A percentile compares a stretch with the other conserved stretches of the same genome.
These are phyloP conservation scores for Trachymyrmex septentrionalis DNA, from an alignment of 1,140 invertebrate genomes.

Conservation along the genomic window DNA sequence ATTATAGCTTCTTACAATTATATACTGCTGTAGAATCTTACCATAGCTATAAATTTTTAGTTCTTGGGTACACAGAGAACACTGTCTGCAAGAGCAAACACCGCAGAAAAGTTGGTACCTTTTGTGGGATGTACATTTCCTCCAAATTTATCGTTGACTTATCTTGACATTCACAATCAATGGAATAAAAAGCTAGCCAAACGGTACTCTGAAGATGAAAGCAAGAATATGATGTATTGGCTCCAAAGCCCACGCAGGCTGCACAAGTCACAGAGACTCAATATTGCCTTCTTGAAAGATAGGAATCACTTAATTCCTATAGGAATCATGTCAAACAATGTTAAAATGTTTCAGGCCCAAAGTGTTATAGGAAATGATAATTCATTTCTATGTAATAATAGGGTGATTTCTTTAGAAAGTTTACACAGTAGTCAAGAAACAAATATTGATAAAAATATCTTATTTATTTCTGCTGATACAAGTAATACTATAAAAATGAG, in stretches of 20 bases:
- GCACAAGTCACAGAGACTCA: background rate
- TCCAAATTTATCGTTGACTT: conserved; percentile 22
- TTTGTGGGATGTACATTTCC: background rate
- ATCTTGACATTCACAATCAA: background rate
- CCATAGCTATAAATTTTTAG: conserved; percentile 60
- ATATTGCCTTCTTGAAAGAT: background rate
- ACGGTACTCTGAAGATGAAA: conserved; percentile 12
- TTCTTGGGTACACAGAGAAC: conserved; percentile 56
- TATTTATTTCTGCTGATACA: conserved; percentile 24
- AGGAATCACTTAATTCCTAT: background rate
- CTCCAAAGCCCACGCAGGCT: background rate
- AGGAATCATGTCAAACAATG: background rate
- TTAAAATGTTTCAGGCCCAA: conserved; percentile 24
- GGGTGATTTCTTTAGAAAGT: conserved; percentile 1
- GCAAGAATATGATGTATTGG: background rate
- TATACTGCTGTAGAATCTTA: background rate
- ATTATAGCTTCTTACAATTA: background rate
- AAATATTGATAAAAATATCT: conserved; percentile 1
- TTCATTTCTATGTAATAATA: conserved; percentile 32
- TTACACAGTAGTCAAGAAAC: conserved; percentile 15
- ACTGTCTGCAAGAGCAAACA: conserved; percentile 1
- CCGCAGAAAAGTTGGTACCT: background rate
- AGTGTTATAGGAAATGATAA: conserved; percentile 1
- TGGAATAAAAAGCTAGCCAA: background rate
- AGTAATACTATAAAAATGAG: conserved; percentile 5